Evolutionary conservation across 2,797 vertebrate genomes (phyloP).

Genomic region (Fringilla coelebs): DNA sequence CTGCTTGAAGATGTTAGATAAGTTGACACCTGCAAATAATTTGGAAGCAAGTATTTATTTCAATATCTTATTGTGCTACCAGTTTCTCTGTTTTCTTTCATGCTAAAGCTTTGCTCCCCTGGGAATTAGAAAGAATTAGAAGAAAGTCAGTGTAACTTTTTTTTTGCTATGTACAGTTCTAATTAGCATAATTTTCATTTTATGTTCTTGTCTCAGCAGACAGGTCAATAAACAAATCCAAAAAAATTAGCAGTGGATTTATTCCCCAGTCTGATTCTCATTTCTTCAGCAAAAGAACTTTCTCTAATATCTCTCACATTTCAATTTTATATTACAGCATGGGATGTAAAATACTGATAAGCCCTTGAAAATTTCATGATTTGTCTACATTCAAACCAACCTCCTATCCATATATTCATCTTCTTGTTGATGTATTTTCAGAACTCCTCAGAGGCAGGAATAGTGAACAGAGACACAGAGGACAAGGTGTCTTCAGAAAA

Average conservation of each 20-base stretch:
- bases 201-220: neutral
- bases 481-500: neutral
- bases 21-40: constrained; percentile 84
- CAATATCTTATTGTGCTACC: constrained; percentile 79
- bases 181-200: constrained; percentile 70
- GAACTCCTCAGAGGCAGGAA: neutral
- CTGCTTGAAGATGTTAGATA: constrained; percentile 71
- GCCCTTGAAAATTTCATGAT: neutral
- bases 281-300: neutral
- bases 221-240: constrained; percentile 16
- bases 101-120: constrained; percentile 55
- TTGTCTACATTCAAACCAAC: neutral
- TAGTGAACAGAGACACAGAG: neutral
- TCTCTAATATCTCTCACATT: neutral
- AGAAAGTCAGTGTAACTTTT: neutral
- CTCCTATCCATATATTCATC: neutral
- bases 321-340: neutral
- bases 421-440: neutral
- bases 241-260: constrained; percentile 20
- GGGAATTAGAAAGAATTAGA: constrained; percentile 42
- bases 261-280: neutral
- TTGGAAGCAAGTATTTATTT: constrained; percentile 82
- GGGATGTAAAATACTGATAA: neutral
- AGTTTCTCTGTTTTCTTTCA: constrained; percentile 73
- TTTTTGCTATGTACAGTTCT: constrained; percentile 54